phyloP scores from a whole-genome alignment of 2,888 invertebrate genomes.

The Tiliacea citrago region DNA sequence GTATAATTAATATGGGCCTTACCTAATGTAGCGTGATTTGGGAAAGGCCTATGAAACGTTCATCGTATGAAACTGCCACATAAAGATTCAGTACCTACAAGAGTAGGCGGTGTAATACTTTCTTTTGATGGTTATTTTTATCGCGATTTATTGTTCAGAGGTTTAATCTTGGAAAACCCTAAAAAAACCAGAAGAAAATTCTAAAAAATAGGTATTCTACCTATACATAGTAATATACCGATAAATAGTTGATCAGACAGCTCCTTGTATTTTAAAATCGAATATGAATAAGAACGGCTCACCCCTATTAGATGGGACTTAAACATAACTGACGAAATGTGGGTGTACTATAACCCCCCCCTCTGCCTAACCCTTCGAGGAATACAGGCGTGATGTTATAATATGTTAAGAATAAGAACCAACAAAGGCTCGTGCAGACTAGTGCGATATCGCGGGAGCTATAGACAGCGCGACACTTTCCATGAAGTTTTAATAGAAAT shows the following conservation, averaged over 20 bases:
- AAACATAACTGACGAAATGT: too few relatives aligned
- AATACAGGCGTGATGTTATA: too few relatives aligned
- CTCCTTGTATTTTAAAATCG: background rate
- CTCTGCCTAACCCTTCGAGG: too few relatives aligned
- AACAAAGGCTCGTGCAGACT: too few relatives aligned
- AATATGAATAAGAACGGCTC: background rate
- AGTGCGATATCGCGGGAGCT: too few relatives aligned
- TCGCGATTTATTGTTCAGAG: conserved; percentile 8
- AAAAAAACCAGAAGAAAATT: background rate
- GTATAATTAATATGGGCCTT: conserved; percentile 12
- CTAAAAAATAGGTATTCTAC: too few relatives aligned
- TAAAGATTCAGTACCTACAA: conserved; percentile 38
- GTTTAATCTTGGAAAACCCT: background rate
- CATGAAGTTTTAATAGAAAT: too few relatives aligned
- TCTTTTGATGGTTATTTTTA: conserved; percentile 40
- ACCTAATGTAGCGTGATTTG: background rate
- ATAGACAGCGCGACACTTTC: too few relatives aligned
- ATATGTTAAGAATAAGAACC: too few relatives aligned
- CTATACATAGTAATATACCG: too few relatives aligned
- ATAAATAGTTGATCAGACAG: background rate
- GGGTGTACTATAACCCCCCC: too few relatives aligned
- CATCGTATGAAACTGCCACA: conserved; percentile 14
- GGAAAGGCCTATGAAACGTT: background rate
- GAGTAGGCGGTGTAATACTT: conserved; percentile 7
- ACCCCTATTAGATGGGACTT: too few relatives aligned